Evolutionary conservation across 2,113 vertebrate species (phyloP).

Genomic region (Panthera tigris): DNA sequence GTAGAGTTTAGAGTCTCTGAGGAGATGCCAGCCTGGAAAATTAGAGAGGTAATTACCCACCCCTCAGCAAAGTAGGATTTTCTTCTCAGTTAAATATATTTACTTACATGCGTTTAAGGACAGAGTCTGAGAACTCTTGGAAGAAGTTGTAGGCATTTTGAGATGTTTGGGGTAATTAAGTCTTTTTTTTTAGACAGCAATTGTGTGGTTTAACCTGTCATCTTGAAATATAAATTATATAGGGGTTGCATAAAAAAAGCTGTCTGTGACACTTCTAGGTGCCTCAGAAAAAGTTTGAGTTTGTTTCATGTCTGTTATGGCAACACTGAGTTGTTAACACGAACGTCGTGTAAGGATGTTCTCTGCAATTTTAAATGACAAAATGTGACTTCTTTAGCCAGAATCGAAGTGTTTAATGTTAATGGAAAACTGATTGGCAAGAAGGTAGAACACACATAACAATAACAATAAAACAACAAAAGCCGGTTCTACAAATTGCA

Average conservation of each 20-base stretch:
- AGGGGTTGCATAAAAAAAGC: background rate
- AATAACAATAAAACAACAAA: background rate
- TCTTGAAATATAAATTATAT: slow-evolving; percentile 30
- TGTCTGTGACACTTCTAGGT: background rate
- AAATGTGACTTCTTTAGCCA: background rate
- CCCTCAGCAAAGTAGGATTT: background rate
- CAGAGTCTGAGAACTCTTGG: slow-evolving; percentile 30
- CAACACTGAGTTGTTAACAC: background rate
- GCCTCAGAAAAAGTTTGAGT: background rate
- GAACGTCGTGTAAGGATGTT: background rate
- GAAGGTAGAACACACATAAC: background rate
- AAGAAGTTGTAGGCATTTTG: slow-evolving; percentile 45
- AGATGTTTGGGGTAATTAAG: slow-evolving; percentile 18
- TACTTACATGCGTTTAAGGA: slow-evolving; percentile 4
- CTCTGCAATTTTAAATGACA: background rate
- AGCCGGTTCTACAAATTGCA: background rate
- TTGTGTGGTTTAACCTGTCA: slow-evolving; percentile 26
- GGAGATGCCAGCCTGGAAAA: background rate
- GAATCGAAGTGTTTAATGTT: slow-evolving; percentile 1
- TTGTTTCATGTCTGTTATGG: background rate
- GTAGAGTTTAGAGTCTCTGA: background rate
- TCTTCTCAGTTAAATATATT: background rate
- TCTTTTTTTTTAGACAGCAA: background rate
- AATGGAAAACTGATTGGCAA: background rate
- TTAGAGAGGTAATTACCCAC: background rate